A percentile compares a stretch with the other conserved stretches of the same genome.
Conservation (phyloP, 2,113 vertebrate genomes). For the Steatornis caripensis region DNA sequence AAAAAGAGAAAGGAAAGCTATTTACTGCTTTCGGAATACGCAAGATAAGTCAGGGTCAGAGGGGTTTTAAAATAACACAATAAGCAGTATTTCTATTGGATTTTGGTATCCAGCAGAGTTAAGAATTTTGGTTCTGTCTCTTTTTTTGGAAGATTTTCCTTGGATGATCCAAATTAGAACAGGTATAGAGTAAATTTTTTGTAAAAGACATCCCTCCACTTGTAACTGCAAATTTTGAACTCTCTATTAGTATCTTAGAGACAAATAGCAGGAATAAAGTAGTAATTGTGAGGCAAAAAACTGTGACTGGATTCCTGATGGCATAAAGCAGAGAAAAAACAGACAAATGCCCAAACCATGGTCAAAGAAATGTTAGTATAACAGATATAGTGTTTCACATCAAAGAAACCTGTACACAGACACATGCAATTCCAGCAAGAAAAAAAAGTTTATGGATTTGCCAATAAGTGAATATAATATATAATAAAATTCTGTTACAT, state of each 20-base stretch:
- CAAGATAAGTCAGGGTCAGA: neutral
- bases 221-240: neutral
- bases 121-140: neutral
- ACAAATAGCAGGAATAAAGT: neutral
- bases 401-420: neutral
- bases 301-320: neutral
- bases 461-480: neutral
- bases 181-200: neutral
- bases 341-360: accelerated
- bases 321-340: neutral
- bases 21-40: neutral
- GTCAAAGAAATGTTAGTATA: neutral
- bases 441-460: neutral
- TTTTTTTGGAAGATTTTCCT: neutral
- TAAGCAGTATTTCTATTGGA: neutral
- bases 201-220: neutral
- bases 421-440: neutral
- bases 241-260: neutral
- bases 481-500: neutral
- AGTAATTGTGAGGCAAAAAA: neutral
- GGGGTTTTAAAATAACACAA: neutral
- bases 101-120: neutral
- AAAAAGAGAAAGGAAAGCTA: neutral
- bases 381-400: neutral
- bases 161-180: neutral